Conservation (phyloP, 2,113 vertebrate species). For the Macaca fascicularis region T2T-MFA8v1.1 NC_088385.1:86628001-86628500, state of each 20-base stretch:
- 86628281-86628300: not conserved
- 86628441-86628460: not conserved
- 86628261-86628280: not conserved
- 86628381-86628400: not conserved
- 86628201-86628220: not conserved
- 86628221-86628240: not conserved
- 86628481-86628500: not conserved
- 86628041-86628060: not conserved
- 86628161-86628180: not conserved
- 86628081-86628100: not conserved
- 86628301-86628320: not conserved
- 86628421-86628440: not conserved
- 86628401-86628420: not conserved
- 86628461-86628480: not conserved
- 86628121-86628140: not conserved
- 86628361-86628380: slow-evolving; percentile 23
- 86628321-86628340: not conserved
- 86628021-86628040: slow-evolving; percentile 2
- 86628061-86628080: not conserved
- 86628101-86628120: slow-evolving; percentile 2
- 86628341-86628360: not conserved
- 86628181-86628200: not conserved
- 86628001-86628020: slow-evolving; percentile 1
- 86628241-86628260: not conserved
- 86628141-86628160: not conserved